A percentile compares a stretch with the other conserved stretches of the same genome.
phyloP scores from a whole-genome alignment of 2,113 vertebrate species.

The Seriola dumerili region DNA sequence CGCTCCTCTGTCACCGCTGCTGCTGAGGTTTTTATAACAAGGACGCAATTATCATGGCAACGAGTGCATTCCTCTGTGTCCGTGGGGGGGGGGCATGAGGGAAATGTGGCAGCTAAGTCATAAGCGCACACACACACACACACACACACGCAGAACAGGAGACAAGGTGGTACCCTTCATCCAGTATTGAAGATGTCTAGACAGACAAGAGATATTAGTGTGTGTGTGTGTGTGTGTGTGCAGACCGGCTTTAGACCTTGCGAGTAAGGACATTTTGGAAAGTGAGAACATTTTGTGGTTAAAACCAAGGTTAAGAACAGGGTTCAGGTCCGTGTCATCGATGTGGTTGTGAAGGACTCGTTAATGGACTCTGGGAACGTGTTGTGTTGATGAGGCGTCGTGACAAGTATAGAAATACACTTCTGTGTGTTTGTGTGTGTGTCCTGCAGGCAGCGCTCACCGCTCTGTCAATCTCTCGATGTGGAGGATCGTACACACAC shows the following conservation, averaged over 20 bases:
- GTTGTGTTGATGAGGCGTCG: too few relatives aligned
- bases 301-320: too few relatives aligned
- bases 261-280: not conserved
- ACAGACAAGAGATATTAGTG: not conserved
- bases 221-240: too few relatives aligned
- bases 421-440: not conserved
- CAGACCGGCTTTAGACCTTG: not conserved
- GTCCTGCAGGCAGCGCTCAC: too few relatives aligned
- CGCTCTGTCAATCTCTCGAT: not conserved
- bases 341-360: too few relatives aligned
- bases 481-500: not conserved
- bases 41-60: conserved; percentile 32
- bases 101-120: not conserved
- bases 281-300: not conserved
- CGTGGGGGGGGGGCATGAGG: not conserved
- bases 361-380: not conserved
- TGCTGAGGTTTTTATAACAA: conserved; percentile 18
- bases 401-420: too few relatives aligned
- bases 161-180: not conserved
- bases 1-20: conserved; percentile 12
- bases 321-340: too few relatives aligned
- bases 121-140: not conserved
- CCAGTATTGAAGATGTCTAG: conserved; percentile 9
- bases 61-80: not conserved
- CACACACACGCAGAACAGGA: not conserved